Percentiles rank a stretch among this genome's conserved stretches.
Evolutionary conservation across 2,888 invertebrate genomes (phyloP).

Genomic region (Teleogryllus oceanicus): DNA sequence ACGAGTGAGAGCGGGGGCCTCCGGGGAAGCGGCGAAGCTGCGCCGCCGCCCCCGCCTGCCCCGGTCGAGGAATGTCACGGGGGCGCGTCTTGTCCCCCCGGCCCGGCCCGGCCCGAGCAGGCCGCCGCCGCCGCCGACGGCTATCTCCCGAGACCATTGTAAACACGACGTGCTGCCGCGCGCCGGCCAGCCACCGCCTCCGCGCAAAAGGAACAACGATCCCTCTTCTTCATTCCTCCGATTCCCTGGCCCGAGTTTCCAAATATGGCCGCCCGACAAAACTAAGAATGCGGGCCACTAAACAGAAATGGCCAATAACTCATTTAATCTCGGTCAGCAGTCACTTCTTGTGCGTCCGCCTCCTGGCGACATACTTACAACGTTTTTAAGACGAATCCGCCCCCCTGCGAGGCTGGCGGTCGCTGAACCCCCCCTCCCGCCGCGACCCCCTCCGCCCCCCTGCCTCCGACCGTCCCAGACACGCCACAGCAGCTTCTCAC

Average conservation of each 20-base stretch:
- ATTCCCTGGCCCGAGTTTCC: neutral
- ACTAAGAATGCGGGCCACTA: conserved; percentile 18
- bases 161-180: neutral
- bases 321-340: conserved; percentile 18
- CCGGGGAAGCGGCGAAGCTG: no score
- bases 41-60: no score
- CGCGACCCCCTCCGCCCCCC: no score
- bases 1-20: no score
- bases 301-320: conserved; percentile 18
- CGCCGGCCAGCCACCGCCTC: neutral
- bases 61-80: no score
- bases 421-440: neutral
- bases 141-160: conserved; percentile 1
- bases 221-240: conserved; percentile 18
- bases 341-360: conserved; percentile 1
- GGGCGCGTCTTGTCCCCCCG: no score
- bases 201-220: neutral
- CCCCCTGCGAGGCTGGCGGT: neutral
- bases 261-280: conserved; percentile 18
- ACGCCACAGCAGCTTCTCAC: no score
- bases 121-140: neutral
- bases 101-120: neutral
- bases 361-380: conserved; percentile 18
- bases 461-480: no score
- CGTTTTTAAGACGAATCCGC: conserved; percentile 10